These are phyloP conservation scores for Rhodophaea formosa DNA, from an alignment of 2,888 invertebrate species.

Conservation along the genomic window DNA sequence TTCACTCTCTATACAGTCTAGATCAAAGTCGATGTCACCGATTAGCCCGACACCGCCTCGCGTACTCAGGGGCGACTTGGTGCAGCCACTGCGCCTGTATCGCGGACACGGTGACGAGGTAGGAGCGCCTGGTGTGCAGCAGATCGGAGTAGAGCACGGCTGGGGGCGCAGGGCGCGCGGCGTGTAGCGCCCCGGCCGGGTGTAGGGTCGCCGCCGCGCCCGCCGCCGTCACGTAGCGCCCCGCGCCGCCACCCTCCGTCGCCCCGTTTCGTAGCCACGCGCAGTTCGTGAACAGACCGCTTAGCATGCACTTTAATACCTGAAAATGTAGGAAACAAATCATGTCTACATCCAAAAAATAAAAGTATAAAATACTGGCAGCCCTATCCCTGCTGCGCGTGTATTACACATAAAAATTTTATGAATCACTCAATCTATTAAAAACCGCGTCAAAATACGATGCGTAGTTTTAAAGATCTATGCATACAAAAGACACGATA, in stretches of 20 bases:
- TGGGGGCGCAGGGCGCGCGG: constrained; percentile 83
- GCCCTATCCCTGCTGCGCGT: too few relatives aligned
- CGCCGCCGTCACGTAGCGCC: constrained; percentile 71
- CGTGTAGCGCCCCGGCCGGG: constrained; percentile 88
- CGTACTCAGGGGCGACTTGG: constrained; percentile 62
- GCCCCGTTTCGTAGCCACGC: constrained; percentile 89
- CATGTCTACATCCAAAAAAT: too few relatives aligned
- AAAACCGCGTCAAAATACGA: too few relatives aligned
- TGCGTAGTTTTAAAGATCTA: too few relatives aligned
- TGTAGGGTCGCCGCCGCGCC: constrained; percentile 86
- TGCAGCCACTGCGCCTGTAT: constrained; percentile 91
- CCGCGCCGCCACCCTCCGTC: constrained; percentile 81
- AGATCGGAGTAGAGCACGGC: constrained; percentile 92
- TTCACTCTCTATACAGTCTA: neutral
- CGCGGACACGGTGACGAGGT: constrained; percentile 88
- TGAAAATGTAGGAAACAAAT: constrained; percentile 33
- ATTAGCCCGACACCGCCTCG: constrained; percentile 54
- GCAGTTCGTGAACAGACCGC: constrained; percentile 92
- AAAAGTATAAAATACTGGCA: too few relatives aligned
- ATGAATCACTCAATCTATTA: too few relatives aligned
- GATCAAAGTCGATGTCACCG: constrained; percentile 48
- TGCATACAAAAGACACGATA: too few relatives aligned
- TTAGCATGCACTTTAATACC: constrained; percentile 88
- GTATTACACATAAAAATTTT: too few relatives aligned
- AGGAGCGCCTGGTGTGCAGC: constrained; percentile 90